Evolutionary conservation across 2,113 vertebrate genomes (phyloP).

Genomic region (Callochromis pleurospilus): DNA sequence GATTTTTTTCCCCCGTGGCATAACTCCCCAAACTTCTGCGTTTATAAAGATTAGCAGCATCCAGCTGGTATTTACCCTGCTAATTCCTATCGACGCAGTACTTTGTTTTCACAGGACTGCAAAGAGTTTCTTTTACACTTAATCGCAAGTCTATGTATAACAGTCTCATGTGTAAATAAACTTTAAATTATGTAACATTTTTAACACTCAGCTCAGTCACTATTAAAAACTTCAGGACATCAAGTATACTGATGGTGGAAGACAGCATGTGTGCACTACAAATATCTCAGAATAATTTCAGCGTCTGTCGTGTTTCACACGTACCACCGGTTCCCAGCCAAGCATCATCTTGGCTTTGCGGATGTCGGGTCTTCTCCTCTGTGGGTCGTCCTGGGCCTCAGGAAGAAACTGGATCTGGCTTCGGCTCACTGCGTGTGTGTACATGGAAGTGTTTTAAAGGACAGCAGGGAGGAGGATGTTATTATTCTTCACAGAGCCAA

Average conservation of each 20-base stretch:
- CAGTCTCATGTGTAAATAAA: neutral
- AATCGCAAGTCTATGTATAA: neutral
- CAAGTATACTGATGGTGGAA: neutral
- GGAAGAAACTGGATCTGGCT: conserved; percentile 98
- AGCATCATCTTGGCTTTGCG: conserved; percentile 91
- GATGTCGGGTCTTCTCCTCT: conserved; percentile 94
- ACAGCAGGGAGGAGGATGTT: neutral
- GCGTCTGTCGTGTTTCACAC: conserved; percentile 26
- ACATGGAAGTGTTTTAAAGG: neutral
- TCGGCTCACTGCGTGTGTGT: conserved; percentile 69
- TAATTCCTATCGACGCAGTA: neutral
- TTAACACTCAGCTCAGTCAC: neutral
- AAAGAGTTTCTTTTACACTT: neutral
- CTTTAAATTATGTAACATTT: neutral
- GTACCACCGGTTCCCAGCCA: conserved; percentile 96
- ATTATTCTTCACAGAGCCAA: neutral
- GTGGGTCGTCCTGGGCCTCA: conserved; percentile 96
- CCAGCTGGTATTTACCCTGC: neutral
- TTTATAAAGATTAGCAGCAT: neutral
- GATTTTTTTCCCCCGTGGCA: neutral
- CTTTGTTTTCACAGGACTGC: neutral
- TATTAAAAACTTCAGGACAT: neutral
- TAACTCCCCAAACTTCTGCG: neutral
- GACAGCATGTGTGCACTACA: neutral
- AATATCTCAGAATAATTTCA: too few species aligned